Base-by-base conservation (phyloP, 2,888 invertebrate species). In the Agonopterix alstromeriana region DNA sequence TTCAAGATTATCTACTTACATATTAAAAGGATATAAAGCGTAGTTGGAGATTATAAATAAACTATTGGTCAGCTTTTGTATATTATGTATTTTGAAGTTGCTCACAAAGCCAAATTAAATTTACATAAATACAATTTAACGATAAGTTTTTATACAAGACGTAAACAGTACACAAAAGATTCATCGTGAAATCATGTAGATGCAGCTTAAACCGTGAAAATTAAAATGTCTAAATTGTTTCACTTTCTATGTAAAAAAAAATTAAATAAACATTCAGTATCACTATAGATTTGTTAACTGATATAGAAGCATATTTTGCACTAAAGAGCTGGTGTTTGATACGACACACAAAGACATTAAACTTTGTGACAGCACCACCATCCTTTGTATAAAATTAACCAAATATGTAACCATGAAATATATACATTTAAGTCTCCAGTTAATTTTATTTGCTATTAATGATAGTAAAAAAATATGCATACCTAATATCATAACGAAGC, bases 91-190 rank as follows among this genome's bases (percentile, higher is more conserved):
- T 88, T 77, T 82, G 83, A 85, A 85, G 79, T 79, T 85, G 77
- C 80, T 86, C 85, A 86, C 87, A 87, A 88, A 87, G 87, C 88
- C 84, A 87, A 88, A 87, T 83, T 70, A 87, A 87, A 83, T 84
- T 81, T 83, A 87, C 84, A 87, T 88, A 88, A 87, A 87, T 87
- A 88, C 84, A 86, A 80, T 86, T 82, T 73, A 80, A 74, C 81
- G 77, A 82, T 78, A 84, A 83, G 77, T 75, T 84, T 67, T 86
- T 85, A 85, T 87, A 88, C 86, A 87, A 83, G 80, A 80, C 67
- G 66, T 82, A 81, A 77, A 82, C 75, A 77, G 75, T 82, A 83
- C 82, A 84, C 70, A 82, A 78, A 82, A 82, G 79, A 81, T 82
- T 73, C 73, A 71, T 65, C 70, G 73, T 76, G 67, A 82, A 85